A percentile compares a stretch with the other conserved stretches of the same genome.
phyloP scores from a whole-genome alignment of 2,888 invertebrate species.

The Microchrysa polita region DNA sequence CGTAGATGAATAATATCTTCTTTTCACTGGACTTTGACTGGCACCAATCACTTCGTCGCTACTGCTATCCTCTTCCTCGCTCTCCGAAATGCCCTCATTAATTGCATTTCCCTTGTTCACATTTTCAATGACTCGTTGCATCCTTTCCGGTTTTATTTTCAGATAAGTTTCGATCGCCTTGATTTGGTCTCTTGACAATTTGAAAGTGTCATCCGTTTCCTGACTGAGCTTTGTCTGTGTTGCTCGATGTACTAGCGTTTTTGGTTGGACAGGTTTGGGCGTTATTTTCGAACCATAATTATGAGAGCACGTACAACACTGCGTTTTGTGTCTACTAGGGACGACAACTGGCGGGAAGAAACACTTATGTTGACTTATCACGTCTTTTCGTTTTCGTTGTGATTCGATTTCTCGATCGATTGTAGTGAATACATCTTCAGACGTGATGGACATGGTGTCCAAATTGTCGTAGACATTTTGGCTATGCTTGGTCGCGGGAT shows the following conservation, averaged over 20 bases:
- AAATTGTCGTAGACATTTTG: not conserved
- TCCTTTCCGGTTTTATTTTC: not conserved
- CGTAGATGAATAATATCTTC: constrained; percentile 18
- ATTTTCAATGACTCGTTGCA: constrained; percentile 1
- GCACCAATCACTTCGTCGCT: not conserved
- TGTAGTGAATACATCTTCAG: constrained; percentile 14
- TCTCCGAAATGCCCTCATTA: not conserved
- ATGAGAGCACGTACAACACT: not conserved
- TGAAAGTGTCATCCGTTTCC: not conserved
- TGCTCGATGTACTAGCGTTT: too few species aligned
- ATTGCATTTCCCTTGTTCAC: not conserved
- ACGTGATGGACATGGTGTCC: constrained; percentile 26
- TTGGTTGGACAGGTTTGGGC: too few species aligned
- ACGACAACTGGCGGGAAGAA: not conserved
- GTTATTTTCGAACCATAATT: too few species aligned
- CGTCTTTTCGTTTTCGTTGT: constrained; percentile 3
- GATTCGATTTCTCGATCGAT: constrained; percentile 28
- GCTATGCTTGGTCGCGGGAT: not conserved
- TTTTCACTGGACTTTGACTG: constrained; percentile 32
- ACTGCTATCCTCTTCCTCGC: not conserved
- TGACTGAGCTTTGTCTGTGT: too few species aligned
- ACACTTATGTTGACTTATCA: not conserved
- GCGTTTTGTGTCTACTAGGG: not conserved
- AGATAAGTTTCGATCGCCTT: not conserved
- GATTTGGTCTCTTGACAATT: constrained; percentile 8